phyloP scores from a whole-genome alignment of 1,140 invertebrate genomes.

The Amphibalanus amphitrite region DNA sequence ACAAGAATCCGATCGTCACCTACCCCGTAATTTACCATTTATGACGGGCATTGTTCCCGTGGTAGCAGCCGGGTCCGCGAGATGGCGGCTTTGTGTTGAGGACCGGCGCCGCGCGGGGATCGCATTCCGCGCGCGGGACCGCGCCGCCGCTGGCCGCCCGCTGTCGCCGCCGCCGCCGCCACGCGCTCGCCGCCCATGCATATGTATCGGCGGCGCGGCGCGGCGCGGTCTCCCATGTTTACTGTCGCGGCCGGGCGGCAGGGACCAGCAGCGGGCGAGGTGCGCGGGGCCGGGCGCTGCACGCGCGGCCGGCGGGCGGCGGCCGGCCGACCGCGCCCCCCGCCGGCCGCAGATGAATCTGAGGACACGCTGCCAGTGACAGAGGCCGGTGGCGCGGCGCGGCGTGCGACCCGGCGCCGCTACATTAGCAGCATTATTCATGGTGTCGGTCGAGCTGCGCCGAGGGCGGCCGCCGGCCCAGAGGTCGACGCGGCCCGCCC shows the following conservation, averaged over 20 bases:
- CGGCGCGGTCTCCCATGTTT: not conserved
- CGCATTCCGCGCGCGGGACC: not conserved
- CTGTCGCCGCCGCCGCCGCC: no score
- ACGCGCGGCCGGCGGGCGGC: no score
- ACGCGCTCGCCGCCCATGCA: not conserved
- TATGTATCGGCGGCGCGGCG: not conserved
- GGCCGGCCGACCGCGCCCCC: no score
- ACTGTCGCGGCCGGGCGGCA: not conserved
- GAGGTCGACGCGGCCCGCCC: no score
- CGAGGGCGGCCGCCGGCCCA: no score
- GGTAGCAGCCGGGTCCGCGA: not conserved
- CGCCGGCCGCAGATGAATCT: not conserved
- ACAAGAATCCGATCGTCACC: not conserved
- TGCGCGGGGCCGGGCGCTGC: no score
- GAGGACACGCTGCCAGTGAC: not conserved
- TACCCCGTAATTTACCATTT: constrained; percentile 1
- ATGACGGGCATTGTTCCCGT: not conserved
- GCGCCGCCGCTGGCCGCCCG: no score
- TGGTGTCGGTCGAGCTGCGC: not conserved
- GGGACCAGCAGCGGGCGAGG: no score
- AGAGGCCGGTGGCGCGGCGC: not conserved
- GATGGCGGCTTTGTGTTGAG: not conserved
- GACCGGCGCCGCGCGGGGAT: not conserved
- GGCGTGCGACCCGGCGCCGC: not conserved
- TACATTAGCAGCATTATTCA: not conserved